Conservation (phyloP, 2,113 vertebrate species). For the Pteronura brasiliensis region DNA sequence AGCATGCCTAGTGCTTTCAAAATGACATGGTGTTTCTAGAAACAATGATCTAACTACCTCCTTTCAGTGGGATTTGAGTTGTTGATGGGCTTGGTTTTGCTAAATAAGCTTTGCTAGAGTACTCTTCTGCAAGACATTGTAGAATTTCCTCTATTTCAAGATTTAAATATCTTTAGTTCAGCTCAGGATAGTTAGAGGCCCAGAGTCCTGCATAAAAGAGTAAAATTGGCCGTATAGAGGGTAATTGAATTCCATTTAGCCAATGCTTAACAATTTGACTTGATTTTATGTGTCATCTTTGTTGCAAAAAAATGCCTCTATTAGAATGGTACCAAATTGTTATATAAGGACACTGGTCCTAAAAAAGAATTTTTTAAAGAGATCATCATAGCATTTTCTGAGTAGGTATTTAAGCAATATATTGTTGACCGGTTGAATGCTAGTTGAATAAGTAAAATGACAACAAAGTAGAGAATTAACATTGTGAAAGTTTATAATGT, state of each 20-base stretch:
- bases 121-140: neutral
- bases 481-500: neutral
- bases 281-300: conserved; percentile 27
- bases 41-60: neutral
- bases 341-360: neutral
- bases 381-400: neutral
- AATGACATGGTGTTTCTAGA: neutral
- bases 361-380: neutral
- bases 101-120: neutral
- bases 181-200: neutral
- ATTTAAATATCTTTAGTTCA: neutral
- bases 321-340: neutral
- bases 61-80: neutral
- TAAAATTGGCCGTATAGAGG: neutral
- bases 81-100: neutral
- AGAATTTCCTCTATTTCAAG: neutral
- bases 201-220: neutral
- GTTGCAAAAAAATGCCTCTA: neutral
- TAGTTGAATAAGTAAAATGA: conserved; percentile 9
- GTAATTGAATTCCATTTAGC: neutral
- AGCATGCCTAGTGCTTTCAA: neutral
- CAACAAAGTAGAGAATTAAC: neutral
- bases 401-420: neutral
- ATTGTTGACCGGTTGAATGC: neutral
- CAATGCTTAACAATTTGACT: neutral